Base-by-base conservation (phyloP, 2,888 invertebrate species). In the Drosophila infuscata region DNA sequence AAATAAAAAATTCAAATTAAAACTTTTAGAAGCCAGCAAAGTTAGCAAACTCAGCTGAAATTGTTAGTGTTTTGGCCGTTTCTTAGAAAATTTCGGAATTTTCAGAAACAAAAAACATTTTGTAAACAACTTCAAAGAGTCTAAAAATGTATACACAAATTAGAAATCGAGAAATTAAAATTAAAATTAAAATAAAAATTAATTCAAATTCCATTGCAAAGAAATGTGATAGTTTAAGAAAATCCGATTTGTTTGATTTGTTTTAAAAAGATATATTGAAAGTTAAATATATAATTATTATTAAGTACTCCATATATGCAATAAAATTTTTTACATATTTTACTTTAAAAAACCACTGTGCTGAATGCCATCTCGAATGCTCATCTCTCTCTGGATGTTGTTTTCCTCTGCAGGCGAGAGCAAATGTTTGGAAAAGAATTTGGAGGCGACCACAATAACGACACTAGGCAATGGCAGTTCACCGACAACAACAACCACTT, bases 391-490 rank as follows among this genome's bases (percentile, higher is more conserved):
- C 15, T 25, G 20, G n/a, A 33, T 64, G 20, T 25, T 56, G 3
- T 58, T 66, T 57, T 52, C 32, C 9, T 49, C 71, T 71, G 25
- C 81, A 92, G 93, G 92, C 83, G 92, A 91, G 48, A 82, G 88
- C 74, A 93, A 93, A 89, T 92, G 92, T 82, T 91, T 92, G 86
- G 93, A 93, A 77, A 93, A 93, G 82, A 92, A 87, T 84, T 81
- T 91, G 68, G 93, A 92, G 71, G 77, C 89, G 46, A 73, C 81
- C 71, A 88, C 76, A 64, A 74, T 82, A 60, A 77, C 88, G 67
- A 75, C 87, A 54, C 77, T 85, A 74, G 87, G 91, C 76, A 87
- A 82, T 41, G 84, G 79, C 74, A 89, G 72, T 41, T 90, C 91
- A 1, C 88, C 87, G 60, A 90, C 90, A 74, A 84, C 86, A 60